Conservation (phyloP, 2,888 invertebrate species). For the Willowsia nigromaculata region DNA sequence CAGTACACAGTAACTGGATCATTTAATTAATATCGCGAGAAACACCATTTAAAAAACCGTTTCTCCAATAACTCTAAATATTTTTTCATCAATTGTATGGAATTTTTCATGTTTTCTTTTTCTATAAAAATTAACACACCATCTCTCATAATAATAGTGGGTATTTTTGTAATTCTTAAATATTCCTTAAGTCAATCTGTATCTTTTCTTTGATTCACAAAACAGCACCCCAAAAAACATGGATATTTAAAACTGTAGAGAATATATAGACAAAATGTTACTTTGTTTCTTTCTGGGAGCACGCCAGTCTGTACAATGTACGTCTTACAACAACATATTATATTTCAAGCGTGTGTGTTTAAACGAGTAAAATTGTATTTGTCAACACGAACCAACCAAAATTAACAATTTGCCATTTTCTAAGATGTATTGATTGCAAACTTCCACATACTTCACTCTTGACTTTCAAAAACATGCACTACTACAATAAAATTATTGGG, state of each 20-base stretch:
- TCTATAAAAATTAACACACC: slow-evolving; percentile 61
- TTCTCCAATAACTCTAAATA: too few species aligned
- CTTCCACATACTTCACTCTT: background rate
- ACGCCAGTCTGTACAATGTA: too few species aligned
- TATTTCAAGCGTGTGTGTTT: background rate
- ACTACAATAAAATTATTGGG: background rate
- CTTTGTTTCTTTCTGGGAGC: background rate
- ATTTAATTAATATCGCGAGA: slow-evolving; percentile 19
- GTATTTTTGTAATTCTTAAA: background rate
- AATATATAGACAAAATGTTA: background rate
- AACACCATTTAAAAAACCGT: background rate
- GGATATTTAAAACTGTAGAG: background rate
- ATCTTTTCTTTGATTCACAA: too few species aligned
- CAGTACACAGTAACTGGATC: background rate
- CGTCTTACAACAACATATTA: too few species aligned
- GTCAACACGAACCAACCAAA: background rate
- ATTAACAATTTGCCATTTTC: background rate
- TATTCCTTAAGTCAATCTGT: slow-evolving; percentile 4
- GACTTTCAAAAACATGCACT: background rate
- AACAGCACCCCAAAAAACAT: too few species aligned
- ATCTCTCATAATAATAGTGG: slow-evolving; percentile 10
- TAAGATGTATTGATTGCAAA: slow-evolving; percentile 2
- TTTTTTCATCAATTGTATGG: background rate
- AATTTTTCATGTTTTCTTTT: background rate
- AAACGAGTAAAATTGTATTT: background rate